Conservation (phyloP, 2,888 invertebrate genomes). For the Nemotelus nigrinus region DNA sequence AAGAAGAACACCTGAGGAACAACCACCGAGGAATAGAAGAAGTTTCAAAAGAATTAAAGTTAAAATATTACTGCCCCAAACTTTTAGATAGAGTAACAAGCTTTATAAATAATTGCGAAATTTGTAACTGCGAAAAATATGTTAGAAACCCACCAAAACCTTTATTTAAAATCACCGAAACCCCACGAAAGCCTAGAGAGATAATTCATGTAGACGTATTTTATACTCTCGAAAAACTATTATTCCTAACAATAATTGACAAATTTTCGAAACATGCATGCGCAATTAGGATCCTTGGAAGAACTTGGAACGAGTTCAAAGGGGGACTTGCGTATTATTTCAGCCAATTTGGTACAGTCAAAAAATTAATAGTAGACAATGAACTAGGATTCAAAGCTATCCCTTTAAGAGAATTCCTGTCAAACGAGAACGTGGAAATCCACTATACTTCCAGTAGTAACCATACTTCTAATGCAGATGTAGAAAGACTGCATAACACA, state of each 20-base stretch:
- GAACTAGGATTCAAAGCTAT: too few species aligned
- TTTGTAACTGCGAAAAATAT: background rate
- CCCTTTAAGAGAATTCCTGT: too few species aligned
- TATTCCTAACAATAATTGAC: background rate
- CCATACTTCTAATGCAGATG: too few species aligned
- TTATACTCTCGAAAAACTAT: background rate
- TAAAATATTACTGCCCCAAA: background rate
- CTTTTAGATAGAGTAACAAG: background rate
- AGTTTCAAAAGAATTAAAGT: background rate
- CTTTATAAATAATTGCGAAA: background rate
- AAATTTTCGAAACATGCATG: too few species aligned
- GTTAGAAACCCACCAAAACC: background rate
- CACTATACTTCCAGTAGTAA: too few species aligned
- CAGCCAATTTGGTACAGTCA: too few species aligned
- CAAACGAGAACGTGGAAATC: too few species aligned
- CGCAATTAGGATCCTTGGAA: too few species aligned
- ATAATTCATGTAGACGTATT: background rate
- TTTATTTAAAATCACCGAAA: background rate
- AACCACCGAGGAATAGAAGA: constrained; percentile 4
- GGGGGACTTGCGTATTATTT: too few species aligned
- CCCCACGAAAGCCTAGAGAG: background rate
- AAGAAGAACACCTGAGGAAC: background rate
- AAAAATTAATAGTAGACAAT: too few species aligned
- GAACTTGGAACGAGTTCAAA: too few species aligned
- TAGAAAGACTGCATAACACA: too few species aligned